Evolutionary conservation across 2,888 invertebrate species (phyloP), one percentile per base, ranked within the genome.

Genomic region (Aleiodes leptofemur): DNA sequence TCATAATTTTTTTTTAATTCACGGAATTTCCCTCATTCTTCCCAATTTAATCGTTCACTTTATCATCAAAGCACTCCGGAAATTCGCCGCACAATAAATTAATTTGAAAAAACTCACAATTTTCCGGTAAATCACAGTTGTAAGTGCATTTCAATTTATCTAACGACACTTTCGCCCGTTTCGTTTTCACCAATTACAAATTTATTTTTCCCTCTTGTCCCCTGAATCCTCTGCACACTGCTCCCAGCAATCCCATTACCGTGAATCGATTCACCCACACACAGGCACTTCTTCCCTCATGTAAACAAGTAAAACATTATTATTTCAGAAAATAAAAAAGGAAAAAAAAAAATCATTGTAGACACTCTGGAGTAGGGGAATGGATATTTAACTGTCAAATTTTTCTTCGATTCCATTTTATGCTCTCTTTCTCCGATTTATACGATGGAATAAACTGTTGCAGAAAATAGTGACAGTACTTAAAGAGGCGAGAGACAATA

Each of bases 101-200:
- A 61, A 61, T 38, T 38, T 31, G 31, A 31, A 34, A 38, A 57
- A 57, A 57, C 34, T 38, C 14, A 61, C 61, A 9, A 38, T 9
- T 50, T 29, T 5, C 43, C 43, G 9, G 43, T 50, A 66, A 50
- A 66, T 43, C 14, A 11, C 66, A 50, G 23, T 50, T 66, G 14
- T 38, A 61, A 31, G 14, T 38, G 66, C 50, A 48, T 50, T 29
- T 16, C 13, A 50, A 66, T 50, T 50, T 66, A 50, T 66, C 50
- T 66, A 66, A 66, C 64, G 43, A 14, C 38, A 61, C 61, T 8
- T 61, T 38, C 14, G 31, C 38, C 5, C 38, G 38, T 61, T 61
- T 61, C n/a, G 34, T 61, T 38, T 61, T 61, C 61, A 61, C 61
- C 61, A 61, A 61, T 61, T 61, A 61, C 61, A 61, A 61, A 61